Evolutionary conservation across 2,113 vertebrate genomes (phyloP), one percentile per base, ranked within the genome.

Genomic region (Phyllopteryx taeniolatus): DNA sequence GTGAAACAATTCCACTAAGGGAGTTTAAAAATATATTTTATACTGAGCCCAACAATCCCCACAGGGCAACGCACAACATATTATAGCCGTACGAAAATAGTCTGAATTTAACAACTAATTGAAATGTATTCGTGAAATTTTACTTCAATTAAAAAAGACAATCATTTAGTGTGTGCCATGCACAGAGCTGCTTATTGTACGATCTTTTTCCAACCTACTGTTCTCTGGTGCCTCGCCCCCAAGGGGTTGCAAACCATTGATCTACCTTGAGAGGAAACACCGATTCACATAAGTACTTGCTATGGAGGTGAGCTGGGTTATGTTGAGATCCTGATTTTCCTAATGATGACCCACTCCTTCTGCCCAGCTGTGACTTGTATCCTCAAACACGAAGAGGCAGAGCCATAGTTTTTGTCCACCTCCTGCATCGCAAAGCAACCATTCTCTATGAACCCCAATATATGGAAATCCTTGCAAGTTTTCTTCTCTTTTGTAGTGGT

Each of bases 311-410:
- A 8, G 22, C 14, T 76, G 9, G 0, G 31, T 19, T 78, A 73
- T 49, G 67, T 82, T 27, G 71, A 9, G 59, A 96, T 79, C 43
- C 87, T 83, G 13, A 98, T 91, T 75, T 85, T 94, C 9, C 12
- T 79, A 71, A 96, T 92, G 71, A 94, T 86, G 7, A 95, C 78
- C 92, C 94, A 94, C n/a, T 92, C 88, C 0, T 79, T 79, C 76
- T 96, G 96, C 5, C 35, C 69, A 0, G 10, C 82, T 0, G 92
- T 93, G 11, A 96, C 90, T 8, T 59, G 65, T 42, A 98, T 91
- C 72, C 90, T 88, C 54, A 98, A 69, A 0, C 94, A 98, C 0
- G 87, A 88, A 5, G 92, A 83, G 0, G 87, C 15, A 17, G 76
- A 19, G 0, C 53, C 44, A 4, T 79, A 2, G 1, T 1, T 83